Evolutionary conservation across 2,888 invertebrate genomes (phyloP).

Genomic region (Dysmachus trigonus): DNA sequence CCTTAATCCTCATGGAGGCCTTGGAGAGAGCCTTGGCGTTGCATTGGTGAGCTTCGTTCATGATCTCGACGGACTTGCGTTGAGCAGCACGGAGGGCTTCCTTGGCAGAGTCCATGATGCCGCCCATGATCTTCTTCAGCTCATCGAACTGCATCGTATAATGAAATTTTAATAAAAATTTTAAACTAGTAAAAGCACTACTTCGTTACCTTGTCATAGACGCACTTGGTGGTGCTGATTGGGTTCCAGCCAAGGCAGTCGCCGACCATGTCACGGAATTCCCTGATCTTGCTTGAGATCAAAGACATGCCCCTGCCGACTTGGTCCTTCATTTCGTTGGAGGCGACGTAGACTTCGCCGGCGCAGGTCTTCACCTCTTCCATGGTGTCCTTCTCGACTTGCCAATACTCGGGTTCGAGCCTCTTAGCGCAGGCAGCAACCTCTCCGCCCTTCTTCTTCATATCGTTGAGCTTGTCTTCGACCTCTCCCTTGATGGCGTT

Average conservation of each 20-base stretch:
- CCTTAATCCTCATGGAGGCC: not conserved
- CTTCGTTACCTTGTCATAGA: slow-evolving; percentile 12
- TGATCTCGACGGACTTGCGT: slow-evolving; percentile 3
- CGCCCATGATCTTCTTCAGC: not conserved
- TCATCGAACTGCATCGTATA: not conserved
- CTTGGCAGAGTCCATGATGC: not conserved
- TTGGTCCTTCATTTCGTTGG: not conserved
- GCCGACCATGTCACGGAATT: slow-evolving; percentile 1
- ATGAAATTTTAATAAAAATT: not conserved
- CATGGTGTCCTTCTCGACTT: not conserved
- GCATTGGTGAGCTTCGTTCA: slow-evolving; percentile 2
- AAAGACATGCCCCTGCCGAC: not conserved
- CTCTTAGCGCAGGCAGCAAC: slow-evolving; percentile 4
- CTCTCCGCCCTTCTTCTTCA: slow-evolving; percentile 2
- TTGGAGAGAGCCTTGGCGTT: slow-evolving; percentile 12
- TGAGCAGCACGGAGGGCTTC: slow-evolving; percentile 1
- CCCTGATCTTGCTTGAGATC: not conserved
- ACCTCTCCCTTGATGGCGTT: not conserved
- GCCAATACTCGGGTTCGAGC: not conserved
- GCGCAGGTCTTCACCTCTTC: not conserved
- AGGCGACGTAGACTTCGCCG: not conserved
- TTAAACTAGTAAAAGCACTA: not conserved
- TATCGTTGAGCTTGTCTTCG: not conserved
- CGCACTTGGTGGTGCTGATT: slow-evolving; percentile 10
- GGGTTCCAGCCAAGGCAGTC: slow-evolving; percentile 27